phyloP scores from a whole-genome alignment of 2,113 vertebrate genomes.

The Microcebus jonahi region DNA sequence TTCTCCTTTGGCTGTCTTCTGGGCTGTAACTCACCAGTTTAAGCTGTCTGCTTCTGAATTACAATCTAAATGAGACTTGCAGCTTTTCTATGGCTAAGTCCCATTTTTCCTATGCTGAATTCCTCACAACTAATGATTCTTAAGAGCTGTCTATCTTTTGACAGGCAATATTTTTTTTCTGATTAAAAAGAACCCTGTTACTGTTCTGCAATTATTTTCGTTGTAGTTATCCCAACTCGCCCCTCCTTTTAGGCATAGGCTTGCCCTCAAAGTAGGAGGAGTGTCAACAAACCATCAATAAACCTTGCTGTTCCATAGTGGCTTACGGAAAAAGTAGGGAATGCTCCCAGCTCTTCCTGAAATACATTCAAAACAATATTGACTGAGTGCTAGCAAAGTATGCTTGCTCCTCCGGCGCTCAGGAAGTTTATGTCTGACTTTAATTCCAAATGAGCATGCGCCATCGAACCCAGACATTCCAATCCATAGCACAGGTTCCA shows the following conservation, averaged over 20 bases:
- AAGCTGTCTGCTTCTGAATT: constrained; percentile 53
- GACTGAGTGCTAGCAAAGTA: constrained; percentile 75
- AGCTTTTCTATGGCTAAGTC: constrained; percentile 59
- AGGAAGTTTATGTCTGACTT: constrained; percentile 81
- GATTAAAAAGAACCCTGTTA: constrained; percentile 63
- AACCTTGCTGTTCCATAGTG: constrained; percentile 57
- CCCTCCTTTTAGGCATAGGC: constrained; percentile 56
- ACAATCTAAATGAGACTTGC: constrained; percentile 62
- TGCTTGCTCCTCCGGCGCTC: constrained; percentile 71
- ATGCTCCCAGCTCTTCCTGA: constrained; percentile 73
- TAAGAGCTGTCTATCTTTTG: constrained; percentile 63
- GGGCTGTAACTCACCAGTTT: not conserved
- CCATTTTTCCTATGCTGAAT: constrained; percentile 65
- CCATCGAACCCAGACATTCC: constrained; percentile 77
- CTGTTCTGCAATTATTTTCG: constrained; percentile 65
- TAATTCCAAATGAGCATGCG: constrained; percentile 74
- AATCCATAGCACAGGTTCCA: constrained; percentile 66
- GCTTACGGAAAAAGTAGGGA: constrained; percentile 72
- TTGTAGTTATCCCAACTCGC: constrained; percentile 35
- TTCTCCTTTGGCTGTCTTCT: constrained; percentile 63
- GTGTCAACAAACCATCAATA: constrained; percentile 75
- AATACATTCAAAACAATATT: constrained; percentile 79
- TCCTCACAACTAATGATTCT: constrained; percentile 65
- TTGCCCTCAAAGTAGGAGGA: constrained; percentile 61
- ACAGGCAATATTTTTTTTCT: constrained; percentile 51